These are phyloP conservation scores for Aphelenchoides avenae DNA, from an alignment of 1,140 invertebrate species.

Conservation along the genomic window DNA sequence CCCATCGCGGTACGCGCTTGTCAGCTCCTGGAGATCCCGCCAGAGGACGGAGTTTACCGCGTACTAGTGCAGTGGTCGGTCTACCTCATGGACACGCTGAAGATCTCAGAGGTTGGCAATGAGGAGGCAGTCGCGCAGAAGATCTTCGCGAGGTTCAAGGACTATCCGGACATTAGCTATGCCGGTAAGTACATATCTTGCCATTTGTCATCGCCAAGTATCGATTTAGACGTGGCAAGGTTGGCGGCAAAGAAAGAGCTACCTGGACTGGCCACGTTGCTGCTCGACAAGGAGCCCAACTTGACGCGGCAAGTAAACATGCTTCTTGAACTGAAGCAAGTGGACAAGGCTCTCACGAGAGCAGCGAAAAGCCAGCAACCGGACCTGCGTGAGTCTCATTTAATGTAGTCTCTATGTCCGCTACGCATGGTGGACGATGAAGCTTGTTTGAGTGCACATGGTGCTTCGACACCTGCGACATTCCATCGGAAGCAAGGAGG, in stretches of 20 bases:
- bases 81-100: neutral
- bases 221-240: conserved; percentile 22
- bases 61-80: conserved; percentile 28
- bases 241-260: conserved; percentile 20
- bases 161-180: conserved; percentile 31
- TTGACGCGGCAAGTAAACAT: conserved; percentile 25
- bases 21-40: conserved; percentile 18
- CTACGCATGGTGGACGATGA: neutral
- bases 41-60: conserved; percentile 24
- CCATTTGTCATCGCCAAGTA: neutral
- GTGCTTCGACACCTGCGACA: conserved; percentile 24
- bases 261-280: conserved; percentile 12
- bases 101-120: neutral
- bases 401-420: neutral
- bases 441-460: conserved; percentile 26
- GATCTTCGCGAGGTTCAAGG: conserved; percentile 16
- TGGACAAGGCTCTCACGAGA: conserved; percentile 25
- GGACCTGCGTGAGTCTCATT: conserved; percentile 24
- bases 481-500: conserved; percentile 8
- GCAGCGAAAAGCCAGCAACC: conserved; percentile 30
- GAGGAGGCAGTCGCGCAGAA: conserved; percentile 6
- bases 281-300: conserved; percentile 26
- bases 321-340: conserved; percentile 27
- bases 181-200: conserved; percentile 13
- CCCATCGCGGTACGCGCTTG: conserved; percentile 26